Percentiles rank a stretch among this genome's conserved stretches.
Conservation (phyloP, 2,888 invertebrate genomes). For the Drosophila niveifrons region DNA sequence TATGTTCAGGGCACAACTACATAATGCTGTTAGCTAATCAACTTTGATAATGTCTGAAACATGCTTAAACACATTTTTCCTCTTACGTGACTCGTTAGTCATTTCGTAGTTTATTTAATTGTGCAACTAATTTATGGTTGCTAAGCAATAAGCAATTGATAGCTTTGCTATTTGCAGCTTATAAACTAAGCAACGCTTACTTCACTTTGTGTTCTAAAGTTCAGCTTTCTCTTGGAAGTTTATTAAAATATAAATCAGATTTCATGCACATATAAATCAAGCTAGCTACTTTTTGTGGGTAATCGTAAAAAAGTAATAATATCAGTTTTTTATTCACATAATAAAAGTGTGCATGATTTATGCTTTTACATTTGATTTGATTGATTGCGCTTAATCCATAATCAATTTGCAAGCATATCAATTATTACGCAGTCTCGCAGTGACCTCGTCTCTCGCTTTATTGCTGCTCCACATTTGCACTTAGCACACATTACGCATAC, state of each 20-base stretch:
- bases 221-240: neutral
- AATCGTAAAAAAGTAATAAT: neutral
- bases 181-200: neutral
- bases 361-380: neutral
- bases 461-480: neutral
- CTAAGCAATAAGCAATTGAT: neutral
- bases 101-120: constrained; percentile 1
- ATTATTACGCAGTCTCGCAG: constrained; percentile 1
- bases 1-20: neutral
- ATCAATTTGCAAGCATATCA: constrained; percentile 15
- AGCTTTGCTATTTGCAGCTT: constrained; percentile 1
- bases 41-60: constrained; percentile 24
- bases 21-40: constrained; percentile 8
- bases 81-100: constrained; percentile 32
- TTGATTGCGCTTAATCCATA: constrained; percentile 12
- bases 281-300: neutral
- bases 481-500: constrained; percentile 38
- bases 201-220: neutral
- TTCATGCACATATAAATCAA: neutral
- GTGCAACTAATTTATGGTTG: neutral
- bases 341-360: neutral
- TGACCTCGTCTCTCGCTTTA: constrained; percentile 9
- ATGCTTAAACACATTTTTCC: constrained; percentile 30
- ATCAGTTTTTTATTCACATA: neutral
- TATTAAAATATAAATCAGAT: neutral